Percentiles rank a stretch among this genome's conserved stretches.
Evolutionary conservation across 2,888 invertebrate species (phyloP).

Genomic region (Parochlus steinenii): DNA sequence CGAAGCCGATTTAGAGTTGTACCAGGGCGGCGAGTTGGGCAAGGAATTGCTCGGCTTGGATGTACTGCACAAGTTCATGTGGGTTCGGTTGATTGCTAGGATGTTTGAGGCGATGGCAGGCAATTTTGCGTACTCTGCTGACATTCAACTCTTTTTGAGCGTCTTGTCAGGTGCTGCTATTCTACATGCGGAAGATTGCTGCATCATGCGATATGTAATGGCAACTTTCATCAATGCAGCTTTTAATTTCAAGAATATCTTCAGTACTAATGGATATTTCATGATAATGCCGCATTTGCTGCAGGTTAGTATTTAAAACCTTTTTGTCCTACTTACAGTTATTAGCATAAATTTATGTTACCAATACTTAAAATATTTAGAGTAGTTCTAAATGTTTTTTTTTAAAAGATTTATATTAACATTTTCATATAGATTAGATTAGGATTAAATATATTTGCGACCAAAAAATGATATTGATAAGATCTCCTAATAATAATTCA

Average conservation of each 20-base stretch:
- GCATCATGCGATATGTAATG: slow-evolving; percentile 87
- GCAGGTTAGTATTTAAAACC: too few relatives aligned
- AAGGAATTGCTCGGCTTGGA: slow-evolving; percentile 84
- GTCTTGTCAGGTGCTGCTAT: slow-evolving; percentile 94
- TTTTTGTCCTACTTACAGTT: too few relatives aligned
- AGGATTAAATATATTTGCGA: too few relatives aligned
- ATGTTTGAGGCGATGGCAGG: slow-evolving; percentile 98
- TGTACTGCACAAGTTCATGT: slow-evolving; percentile 96
- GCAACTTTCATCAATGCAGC: slow-evolving; percentile 96
- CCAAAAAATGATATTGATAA: too few relatives aligned
- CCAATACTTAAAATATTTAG: too few relatives aligned
- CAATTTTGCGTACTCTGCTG: slow-evolving; percentile 90
- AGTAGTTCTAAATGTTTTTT: too few relatives aligned
- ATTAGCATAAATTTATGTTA: too few relatives aligned
- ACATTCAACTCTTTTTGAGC: slow-evolving; percentile 93
- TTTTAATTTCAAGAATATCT: slow-evolving; percentile 96
- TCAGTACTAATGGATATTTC: slow-evolving; percentile 93
- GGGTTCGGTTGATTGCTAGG: slow-evolving; percentile 88
- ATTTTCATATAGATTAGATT: too few relatives aligned
- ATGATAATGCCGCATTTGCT: slow-evolving; percentile 95
- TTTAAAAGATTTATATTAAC: too few relatives aligned
- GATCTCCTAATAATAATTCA: too few relatives aligned
- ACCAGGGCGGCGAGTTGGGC: slow-evolving; percentile 77
- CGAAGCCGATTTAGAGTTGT: slow-evolving; percentile 88
- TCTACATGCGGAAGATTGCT: slow-evolving; percentile 91